Evolutionary conservation across 2,797 vertebrate genomes (phyloP).

Genomic region (Arnoldichthys spilopterus): DNA sequence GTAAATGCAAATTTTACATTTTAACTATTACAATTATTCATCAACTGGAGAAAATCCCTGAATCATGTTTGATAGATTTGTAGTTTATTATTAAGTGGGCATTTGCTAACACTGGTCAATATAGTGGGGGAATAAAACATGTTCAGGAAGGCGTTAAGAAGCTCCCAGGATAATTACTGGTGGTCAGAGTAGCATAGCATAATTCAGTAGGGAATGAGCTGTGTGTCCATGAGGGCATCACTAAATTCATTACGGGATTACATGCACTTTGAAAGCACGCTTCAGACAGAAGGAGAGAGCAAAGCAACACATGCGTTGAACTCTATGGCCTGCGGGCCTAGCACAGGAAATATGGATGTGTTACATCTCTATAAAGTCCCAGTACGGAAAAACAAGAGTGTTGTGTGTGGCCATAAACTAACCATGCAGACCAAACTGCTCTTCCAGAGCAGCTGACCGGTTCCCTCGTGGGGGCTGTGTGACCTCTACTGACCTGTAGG

Average conservation of each 20-base stretch:
- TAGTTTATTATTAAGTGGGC: constrained; percentile 63
- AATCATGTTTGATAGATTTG: constrained; percentile 26
- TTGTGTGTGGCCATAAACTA: background rate
- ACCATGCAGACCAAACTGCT: constrained; percentile 29
- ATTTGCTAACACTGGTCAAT: constrained; percentile 64
- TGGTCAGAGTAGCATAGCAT: constrained; percentile 71
- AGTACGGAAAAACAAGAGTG: background rate
- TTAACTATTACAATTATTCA: background rate
- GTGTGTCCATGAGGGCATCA: constrained; percentile 74
- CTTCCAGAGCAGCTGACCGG: background rate
- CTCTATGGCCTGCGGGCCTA: constrained; percentile 51
- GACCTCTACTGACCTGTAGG: constrained; percentile 9
- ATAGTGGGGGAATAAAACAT: constrained; percentile 67
- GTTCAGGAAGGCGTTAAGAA: constrained; percentile 75
- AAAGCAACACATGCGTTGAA: constrained; percentile 60
- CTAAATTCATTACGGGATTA: constrained; percentile 81
- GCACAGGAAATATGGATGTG: constrained; percentile 63
- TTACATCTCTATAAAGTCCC: constrained; percentile 23
- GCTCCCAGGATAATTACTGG: constrained; percentile 75
- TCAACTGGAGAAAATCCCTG: background rate
- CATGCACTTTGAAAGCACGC: constrained; percentile 69
- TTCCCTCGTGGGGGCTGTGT: background rate
- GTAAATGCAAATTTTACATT: too few species aligned
- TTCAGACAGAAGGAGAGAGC: constrained; percentile 58
- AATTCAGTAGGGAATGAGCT: constrained; percentile 68